Evolutionary conservation across 2,888 invertebrate species (phyloP), one percentile per base, ranked within the genome.

Genomic region (Sinotaia quadrata): DNA sequence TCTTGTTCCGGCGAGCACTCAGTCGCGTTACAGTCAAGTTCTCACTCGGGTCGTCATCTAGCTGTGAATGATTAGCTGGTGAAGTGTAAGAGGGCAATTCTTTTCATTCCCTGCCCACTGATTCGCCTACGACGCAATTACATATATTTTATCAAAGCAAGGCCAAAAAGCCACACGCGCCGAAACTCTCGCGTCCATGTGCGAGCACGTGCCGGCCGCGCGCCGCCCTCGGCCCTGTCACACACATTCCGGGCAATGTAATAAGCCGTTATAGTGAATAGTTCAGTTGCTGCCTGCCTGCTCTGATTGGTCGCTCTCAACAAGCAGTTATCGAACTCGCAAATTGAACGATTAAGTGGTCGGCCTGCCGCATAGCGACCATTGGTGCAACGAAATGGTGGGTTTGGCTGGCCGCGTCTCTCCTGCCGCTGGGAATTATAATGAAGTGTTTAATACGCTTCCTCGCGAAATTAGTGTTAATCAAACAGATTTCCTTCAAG

Each of bases 31-130:
- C n/a, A n/a, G n/a, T n/a, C n/a, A n/a, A n/a, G n/a, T n/a, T n/a
- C n/a, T n/a, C n/a, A n/a, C n/a, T n/a, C n/a, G n/a, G n/a, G n/a
- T n/a, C n/a, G n/a, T n/a, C n/a, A n/a, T n/a, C 34, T 4, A 21
- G 33, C 27, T 15, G 21, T 34, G 5, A 29, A 24, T 56, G 65
- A 65, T 65, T 65, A 65, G 65, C 65, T 65, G 56, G 56, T 56
- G 27, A 44, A 56, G 65, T 65, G 65, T 29, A 44, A 29, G 18
- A n/a, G 34, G 58, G 34, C 58, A 58, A 58, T 36, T 58, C 29
- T 56, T 34, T 29, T 37, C 8, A n/a, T 41, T 27, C 54, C 33
- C 41, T 24, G 27, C 44, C 60, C 60, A 60, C 18, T n/a, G n/a
- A 54, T 37, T 34, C 33, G n/a, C 27, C 44, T 15, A 5, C 29